Evolutionary conservation across 2,888 invertebrate genomes (phyloP), one percentile per base, ranked within the genome.

Genomic region (Diarsia dahlii): DNA sequence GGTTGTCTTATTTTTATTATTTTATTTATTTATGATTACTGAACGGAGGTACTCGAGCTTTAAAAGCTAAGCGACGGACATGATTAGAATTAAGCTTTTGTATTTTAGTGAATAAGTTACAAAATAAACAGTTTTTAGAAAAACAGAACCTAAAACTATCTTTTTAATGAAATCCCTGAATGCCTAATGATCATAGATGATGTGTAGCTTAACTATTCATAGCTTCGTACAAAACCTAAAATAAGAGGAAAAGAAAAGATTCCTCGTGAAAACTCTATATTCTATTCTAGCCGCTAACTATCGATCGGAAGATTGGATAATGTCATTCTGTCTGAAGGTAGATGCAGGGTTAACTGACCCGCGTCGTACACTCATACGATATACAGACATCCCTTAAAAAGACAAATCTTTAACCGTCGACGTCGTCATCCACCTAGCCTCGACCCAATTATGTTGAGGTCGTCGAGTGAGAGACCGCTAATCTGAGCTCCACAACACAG

Each of bases 51-150:
- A 88, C 78, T 82, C 86, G 87, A 93, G 95, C 95, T 95, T 95
- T 84, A 90, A 91, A 94, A 95, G 94, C 95, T 92, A 93, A 93
- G 94, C 93, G 93, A 94, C 94, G 78, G 88, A 94, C 94, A 87
- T 90, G 85, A 91, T 87, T 92, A 91, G 85, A 85, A 78, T 56
- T 84, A 87, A 89, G 84, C 80, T 90, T 91, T 91, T 92, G 89
- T 93, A 91, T 85, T 89, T 80, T 90, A 86, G 88, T 88, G 81
- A 73, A 84, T 90, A 87, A 87, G 84, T 77, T 87, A 89, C 63
- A 69, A 72, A 92, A 92, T 91, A 92, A 91, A 91, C 84, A 88
- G 13, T 90, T 92, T 93, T 91, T 89, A 86, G 84, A 83, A 77
- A 77, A 77, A 82, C 70, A 48, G 28, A 56, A 60, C 60, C 13